Conservation (phyloP, 2,113 vertebrate genomes). For the Gopherus evgoodei region DNA sequence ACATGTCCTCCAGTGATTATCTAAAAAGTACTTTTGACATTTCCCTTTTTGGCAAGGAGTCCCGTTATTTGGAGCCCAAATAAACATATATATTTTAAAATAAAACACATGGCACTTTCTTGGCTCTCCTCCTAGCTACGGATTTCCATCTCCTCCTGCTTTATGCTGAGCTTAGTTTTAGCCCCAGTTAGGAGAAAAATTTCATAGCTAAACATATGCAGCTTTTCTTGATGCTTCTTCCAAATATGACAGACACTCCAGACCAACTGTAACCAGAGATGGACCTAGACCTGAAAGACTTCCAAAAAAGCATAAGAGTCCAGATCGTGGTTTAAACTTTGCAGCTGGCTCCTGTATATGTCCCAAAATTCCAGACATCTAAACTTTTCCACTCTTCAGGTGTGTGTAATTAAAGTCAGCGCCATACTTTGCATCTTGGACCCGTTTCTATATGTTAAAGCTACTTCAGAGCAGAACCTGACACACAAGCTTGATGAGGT, state of each 20-base stretch:
- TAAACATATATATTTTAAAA: background rate
- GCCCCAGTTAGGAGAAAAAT: background rate
- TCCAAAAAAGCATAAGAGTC: background rate
- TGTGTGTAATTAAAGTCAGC: background rate
- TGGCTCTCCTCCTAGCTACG: background rate
- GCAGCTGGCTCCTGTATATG: background rate
- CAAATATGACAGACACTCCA: background rate
- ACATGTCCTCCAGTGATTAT: background rate
- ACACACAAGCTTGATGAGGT: background rate
- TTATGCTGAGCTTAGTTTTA: background rate
- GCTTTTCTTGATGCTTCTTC: background rate
- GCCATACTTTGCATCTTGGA: background rate
- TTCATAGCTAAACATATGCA: background rate
- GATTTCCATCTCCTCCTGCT: background rate
- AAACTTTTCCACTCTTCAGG: background rate
- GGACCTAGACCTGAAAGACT: background rate
- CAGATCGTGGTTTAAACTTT: background rate
- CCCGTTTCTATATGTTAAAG: background rate
- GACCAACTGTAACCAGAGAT: background rate
- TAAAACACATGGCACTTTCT: background rate
- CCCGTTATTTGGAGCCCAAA: background rate
- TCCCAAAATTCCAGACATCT: background rate
- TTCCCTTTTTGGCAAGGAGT: background rate
- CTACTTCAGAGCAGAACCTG: background rate
- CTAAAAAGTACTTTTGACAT: background rate